Evolutionary conservation across 2,113 vertebrate genomes (phyloP), one percentile per base, ranked within the genome.

Genomic region (Clarias magur): DNA sequence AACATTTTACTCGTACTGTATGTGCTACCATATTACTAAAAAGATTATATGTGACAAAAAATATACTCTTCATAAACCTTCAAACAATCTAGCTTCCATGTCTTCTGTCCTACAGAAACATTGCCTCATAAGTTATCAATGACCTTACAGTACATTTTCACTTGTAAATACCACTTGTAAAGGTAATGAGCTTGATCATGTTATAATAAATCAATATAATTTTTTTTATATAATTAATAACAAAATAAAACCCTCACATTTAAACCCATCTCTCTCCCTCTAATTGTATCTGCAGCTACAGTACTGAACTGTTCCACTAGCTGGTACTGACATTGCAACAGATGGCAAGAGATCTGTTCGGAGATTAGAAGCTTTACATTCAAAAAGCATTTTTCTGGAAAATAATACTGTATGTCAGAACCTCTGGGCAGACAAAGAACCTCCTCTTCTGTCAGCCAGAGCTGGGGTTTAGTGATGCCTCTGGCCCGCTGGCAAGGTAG

Each of bases 351-450:
- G 78, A 88, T 85, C 65, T 86, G 73, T 75, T 34, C 75, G 75
- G 21, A 87, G 89, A 90, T 87, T 79, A 88, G 54, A 17, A 87
- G 82, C 82, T 86, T 87, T 88, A 78, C 75, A 48, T 30, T 86
- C 70, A 65, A 65, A 83, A 67, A 54, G 19, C 59, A 59, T n/a
- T 25, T 81, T 80, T 81, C 65, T 60, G 23, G 17, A 2, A 87
- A 67, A 67, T 79, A 73, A 79, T 38, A 5, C 72, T 78, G 72
- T 25, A 57, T 65, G 72, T 79, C 72, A 78, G 72, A 87, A 83
- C 34, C 70, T 80, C 42, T 86, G 84, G 85, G 86, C 83, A 67
- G 53, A 85, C 81, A 83, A 56, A 60, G 62, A 86, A 76, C 65
- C 65, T 53, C 59, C 82, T 81, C 42, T 75, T 88, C 48, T 88